phyloP scores from a whole-genome alignment of 2,888 invertebrate genomes.

The Calliscelio sp. region DNA sequence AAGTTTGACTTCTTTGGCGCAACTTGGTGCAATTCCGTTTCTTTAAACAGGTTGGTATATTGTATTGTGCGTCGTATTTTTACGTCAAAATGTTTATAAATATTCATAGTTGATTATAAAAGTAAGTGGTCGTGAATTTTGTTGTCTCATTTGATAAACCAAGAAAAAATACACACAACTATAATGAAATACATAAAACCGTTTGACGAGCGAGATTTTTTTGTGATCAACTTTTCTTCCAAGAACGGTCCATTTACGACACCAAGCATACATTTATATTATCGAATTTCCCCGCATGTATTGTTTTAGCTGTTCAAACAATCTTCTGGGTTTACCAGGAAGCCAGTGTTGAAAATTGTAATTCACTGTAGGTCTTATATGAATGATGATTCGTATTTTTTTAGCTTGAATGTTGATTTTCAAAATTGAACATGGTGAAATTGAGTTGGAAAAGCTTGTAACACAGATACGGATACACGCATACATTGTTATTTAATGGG shows the following conservation, averaged over 20 bases:
- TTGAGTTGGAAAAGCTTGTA: too few relatives aligned
- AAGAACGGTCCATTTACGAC: conserved; percentile 10
- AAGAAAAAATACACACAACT: too few relatives aligned
- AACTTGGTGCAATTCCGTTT: conserved; percentile 14
- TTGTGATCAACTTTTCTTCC: not conserved
- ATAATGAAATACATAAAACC: too few relatives aligned
- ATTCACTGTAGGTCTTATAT: not conserved
- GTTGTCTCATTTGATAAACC: too few relatives aligned
- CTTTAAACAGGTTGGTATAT: not conserved
- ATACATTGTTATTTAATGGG: too few relatives aligned
- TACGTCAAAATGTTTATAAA: conserved; percentile 2
- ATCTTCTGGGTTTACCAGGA: conserved; percentile 1
- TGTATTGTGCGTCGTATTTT: not conserved
- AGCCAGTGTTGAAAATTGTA: conserved; percentile 1
- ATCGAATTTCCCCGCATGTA: conserved; percentile 15
- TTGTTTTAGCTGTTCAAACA: conserved; percentile 40
- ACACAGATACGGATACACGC: too few relatives aligned
- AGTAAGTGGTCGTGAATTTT: too few relatives aligned
- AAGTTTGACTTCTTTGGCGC: conserved; percentile 33
- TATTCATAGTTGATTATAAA: conserved; percentile 7
- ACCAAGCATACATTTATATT: conserved; percentile 3
- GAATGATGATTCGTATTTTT: conserved; percentile 8
- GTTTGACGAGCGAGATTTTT: too few relatives aligned
- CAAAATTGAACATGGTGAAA: not conserved
- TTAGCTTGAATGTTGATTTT: not conserved